Base-by-base conservation (phyloP, 1,140 invertebrate genomes). In the Carposina sasakii region DNA sequence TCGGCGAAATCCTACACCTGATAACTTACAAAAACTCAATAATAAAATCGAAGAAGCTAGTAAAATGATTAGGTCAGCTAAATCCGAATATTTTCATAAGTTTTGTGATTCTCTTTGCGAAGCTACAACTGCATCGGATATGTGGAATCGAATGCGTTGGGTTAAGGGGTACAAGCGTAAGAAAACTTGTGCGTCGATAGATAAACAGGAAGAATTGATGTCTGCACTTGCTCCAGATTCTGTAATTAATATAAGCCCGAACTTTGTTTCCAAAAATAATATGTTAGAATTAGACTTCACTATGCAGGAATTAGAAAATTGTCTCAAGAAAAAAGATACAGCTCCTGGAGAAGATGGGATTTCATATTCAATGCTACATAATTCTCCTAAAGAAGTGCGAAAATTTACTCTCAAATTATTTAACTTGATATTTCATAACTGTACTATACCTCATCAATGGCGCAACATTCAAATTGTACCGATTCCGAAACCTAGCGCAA, bases 111-210 rank as follows among this genome's bases (percentile, higher is more conserved):
- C 2, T 13, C 15, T 49, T 5, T 16, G 23, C 16, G 26, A 33
- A 19, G 8, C 12, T 9, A 28, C 41, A 2, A 17, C 41, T 9
- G 23, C 41, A 2, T 2, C 41, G 12, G n/a, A 3, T 17, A 44
- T 44, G 41, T 44, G 41, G 41, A 44, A 13, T 12, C 26, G 30
- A 15, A 44, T 44, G 26, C 13, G 41, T 19, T 44, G 41, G 41
- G 20, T 44, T 23, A 28, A 26, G 15, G 41, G 41, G n/a, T 12
- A 10, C 20, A 5, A 15, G 12, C 3, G 22, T 3, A 26, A 9
- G 8, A 23, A 15, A 9, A 24, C 41, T 16, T n/a, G 24, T 15
- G 28, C 30, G 2, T 5, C 26, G 5, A n/a, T 19, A 5, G 24
- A 26, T 3, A 42, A 24, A 10, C 10, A n/a, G n/a, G 26, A 16